Evolutionary conservation across 2,888 invertebrate species (phyloP), one percentile per base, ranked within the genome.

Genomic region (Strigamia maritima): DNA sequence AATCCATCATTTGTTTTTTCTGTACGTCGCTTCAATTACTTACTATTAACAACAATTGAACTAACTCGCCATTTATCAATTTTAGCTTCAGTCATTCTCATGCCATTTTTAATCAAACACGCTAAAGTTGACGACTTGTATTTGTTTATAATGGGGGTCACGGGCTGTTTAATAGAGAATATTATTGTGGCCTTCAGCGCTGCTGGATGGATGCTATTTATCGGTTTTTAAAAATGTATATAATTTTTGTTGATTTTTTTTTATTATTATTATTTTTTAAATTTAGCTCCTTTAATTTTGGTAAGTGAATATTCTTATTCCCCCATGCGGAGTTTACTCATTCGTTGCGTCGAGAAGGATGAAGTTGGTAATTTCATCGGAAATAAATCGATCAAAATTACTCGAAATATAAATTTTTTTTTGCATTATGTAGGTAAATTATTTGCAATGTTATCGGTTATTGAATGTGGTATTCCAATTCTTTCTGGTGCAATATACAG

Each of bases 331-430:
- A 65, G 77, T n/a, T 16, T 79, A 77, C 49, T 79, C 49, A 78
- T 35, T 16, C 26, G 38, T 26, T 79, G 77, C 19, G 74, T 79
- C 10, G 74, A 60, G 16, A n/a, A 54, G 12, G 44, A 76, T 44
- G 79, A 79, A 79, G 77, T 77, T 65, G 79, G 79, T 60, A 78
- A 79, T 14, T 44, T n/a, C n/a, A n/a, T 44, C 16, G 8, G 16
- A 44, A 44, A 16, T 44, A 44, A 44, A 14, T 44, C 16, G 2
- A 44, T 44, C 16, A 7, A 14, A 44, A 44, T 14, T 44, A 44
- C 16, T 7, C 16, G 44, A 44, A 44, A 14, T 44, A 44, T 2
- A 44, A 44, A 14, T 44, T 24, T 75, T 7, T n/a, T 75, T 35
- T 26, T 76, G 4, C 2, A 22, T 24, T 26, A 24, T 77, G 8